A percentile compares a stretch with the other conserved stretches of the same genome.
Conservation (phyloP, 2,888 invertebrate species). For the Rotaria macrura region DNA sequence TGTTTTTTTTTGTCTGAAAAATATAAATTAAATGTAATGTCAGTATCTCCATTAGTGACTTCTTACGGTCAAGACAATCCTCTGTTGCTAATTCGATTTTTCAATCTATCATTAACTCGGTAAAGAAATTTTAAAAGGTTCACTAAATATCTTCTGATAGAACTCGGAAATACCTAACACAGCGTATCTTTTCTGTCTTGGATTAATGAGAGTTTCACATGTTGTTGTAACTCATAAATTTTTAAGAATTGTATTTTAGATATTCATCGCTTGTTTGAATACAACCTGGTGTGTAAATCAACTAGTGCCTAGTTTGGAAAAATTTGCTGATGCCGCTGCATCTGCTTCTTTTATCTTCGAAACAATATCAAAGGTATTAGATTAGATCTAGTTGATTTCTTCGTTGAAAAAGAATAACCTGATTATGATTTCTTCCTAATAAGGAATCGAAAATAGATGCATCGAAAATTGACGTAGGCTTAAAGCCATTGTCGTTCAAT, state of each 20-base stretch:
- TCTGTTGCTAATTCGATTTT: too few species aligned
- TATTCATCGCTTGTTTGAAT: conserved; percentile 35
- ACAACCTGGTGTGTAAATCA: conserved; percentile 47
- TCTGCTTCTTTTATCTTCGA: conserved; percentile 61
- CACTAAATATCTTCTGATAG: too few species aligned
- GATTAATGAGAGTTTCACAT: too few species aligned
- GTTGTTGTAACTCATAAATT: too few species aligned
- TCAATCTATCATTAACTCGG: too few species aligned
- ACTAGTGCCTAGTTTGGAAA: conserved; percentile 43
- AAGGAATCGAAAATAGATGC: conserved; percentile 44
- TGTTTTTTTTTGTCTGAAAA: too few species aligned
- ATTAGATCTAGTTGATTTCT: neutral
- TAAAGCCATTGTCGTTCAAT: neutral
- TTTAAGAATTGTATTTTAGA: neutral
- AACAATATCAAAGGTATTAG: conserved; percentile 51
- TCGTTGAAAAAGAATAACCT: neutral
- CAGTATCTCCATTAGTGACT: too few species aligned
- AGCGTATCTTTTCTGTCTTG: too few species aligned
- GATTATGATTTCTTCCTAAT: conserved; percentile 54
- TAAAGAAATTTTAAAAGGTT: too few species aligned
- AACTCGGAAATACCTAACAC: too few species aligned
- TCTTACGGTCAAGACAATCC: too few species aligned
- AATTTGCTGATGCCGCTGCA: conserved; percentile 54
- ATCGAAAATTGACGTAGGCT: conserved; percentile 11
- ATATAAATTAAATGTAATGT: too few species aligned